A percentile compares a stretch with the other conserved stretches of the same genome.
These are phyloP conservation scores for Leptinotarsa lineolata DNA, from an alignment of 1,140 invertebrate species.

Conservation along the genomic window DNA sequence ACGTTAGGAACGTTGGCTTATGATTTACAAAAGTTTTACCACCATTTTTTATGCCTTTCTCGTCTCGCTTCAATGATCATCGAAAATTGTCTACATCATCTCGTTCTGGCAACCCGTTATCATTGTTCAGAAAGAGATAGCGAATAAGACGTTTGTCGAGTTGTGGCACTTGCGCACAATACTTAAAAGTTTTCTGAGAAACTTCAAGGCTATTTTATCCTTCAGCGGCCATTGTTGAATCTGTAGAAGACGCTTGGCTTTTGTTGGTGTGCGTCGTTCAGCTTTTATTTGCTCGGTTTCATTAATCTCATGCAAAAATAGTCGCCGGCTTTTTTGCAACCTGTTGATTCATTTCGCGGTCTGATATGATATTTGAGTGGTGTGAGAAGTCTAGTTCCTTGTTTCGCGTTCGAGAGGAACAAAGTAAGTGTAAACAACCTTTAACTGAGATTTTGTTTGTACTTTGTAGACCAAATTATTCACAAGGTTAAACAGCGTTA, in stretches of 20 bases:
- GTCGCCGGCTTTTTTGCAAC: slow-evolving; percentile 39
- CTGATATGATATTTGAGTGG: slow-evolving; percentile 18
- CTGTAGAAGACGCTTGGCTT: slow-evolving; percentile 51
- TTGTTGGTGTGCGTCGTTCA: slow-evolving; percentile 38
- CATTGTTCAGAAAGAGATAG: slow-evolving; percentile 23
- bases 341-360: slow-evolving; percentile 38
- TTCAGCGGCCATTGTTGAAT: slow-evolving; percentile 56
- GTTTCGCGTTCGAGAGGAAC: slow-evolving; percentile 21
- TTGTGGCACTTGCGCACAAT: slow-evolving; percentile 44
- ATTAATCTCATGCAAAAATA: slow-evolving; percentile 30
- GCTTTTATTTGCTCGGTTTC: slow-evolving; percentile 23
- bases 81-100: slow-evolving; percentile 18
- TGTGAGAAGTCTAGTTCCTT: slow-evolving; percentile 25
- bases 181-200: slow-evolving; percentile 54
- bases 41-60: slow-evolving; percentile 48
- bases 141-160: slow-evolving; percentile 26
- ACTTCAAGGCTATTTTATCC: slow-evolving; percentile 54
- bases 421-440: slow-evolving; percentile 45
- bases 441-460: slow-evolving; percentile 38
- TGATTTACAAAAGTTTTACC: slow-evolving; percentile 41
- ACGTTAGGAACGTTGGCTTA: slow-evolving; percentile 30
- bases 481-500: slow-evolving; percentile 40
- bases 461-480: slow-evolving; percentile 35
- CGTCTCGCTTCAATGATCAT: slow-evolving; percentile 36
- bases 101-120: not conserved